These are phyloP conservation scores for Bombyx mandarina DNA, from an alignment of 1,140 invertebrate species.

Conservation along the genomic window DNA sequence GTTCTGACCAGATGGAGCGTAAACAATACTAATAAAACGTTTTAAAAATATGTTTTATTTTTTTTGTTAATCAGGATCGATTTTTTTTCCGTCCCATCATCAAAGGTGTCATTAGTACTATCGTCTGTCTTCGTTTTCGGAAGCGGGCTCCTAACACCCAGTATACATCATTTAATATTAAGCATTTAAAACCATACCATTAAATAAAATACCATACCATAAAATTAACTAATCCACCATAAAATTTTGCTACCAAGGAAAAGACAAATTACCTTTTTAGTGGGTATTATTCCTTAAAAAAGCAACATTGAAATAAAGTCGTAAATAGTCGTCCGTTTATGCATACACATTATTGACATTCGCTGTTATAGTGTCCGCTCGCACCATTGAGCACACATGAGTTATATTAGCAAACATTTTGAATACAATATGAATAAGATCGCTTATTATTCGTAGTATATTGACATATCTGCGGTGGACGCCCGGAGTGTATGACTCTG, in stretches of 20 bases:
- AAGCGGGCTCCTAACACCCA: too few species aligned
- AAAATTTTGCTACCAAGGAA: not conserved
- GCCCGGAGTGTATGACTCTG: too few species aligned
- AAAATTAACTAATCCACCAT: not conserved
- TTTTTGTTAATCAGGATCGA: too few species aligned
- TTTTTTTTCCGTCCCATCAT: too few species aligned
- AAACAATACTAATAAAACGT: too few species aligned
- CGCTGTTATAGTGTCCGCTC: conserved; percentile 4
- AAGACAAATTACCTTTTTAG: not conserved
- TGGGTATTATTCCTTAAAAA: not conserved
- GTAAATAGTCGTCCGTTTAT: not conserved
- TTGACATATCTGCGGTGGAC: conserved; percentile 13
- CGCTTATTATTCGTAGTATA: conserved; percentile 20
- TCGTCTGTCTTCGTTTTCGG: too few species aligned
- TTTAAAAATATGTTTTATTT: too few species aligned
- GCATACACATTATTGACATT: not conserved
- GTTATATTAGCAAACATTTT: conserved; percentile 37
- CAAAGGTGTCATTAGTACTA: too few species aligned
- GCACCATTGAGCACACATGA: conserved; percentile 22
- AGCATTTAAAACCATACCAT: too few species aligned
- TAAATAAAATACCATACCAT: not conserved
- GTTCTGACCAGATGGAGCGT: too few species aligned
- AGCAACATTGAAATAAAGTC: too few species aligned
- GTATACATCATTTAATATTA: too few species aligned
- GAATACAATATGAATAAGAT: conserved; percentile 15